Base-by-base conservation (phyloP, 2,888 invertebrate genomes). In the Lepidonotus clava region DNA sequence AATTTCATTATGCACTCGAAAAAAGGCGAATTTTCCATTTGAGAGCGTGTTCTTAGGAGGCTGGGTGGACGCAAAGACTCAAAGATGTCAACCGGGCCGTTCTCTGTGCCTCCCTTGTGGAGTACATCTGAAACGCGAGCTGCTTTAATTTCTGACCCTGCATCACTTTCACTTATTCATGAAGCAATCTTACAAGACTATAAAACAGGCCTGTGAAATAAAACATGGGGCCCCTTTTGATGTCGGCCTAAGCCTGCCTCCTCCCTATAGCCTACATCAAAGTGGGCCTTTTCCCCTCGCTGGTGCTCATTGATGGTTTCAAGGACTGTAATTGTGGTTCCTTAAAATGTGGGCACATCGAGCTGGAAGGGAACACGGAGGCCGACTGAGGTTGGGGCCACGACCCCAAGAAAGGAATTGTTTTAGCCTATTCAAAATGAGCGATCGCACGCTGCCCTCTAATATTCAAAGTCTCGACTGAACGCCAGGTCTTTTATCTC, bases 141-240 rank as follows among this genome's bases (percentile, higher is more conserved):
- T 18, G 76, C 76, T 76, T 76, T 76, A 76, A 76, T 76, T 76
- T 76, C 76, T 76, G 38, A 76, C 76, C 76, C 24, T 38, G 76
- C 76, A 76, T 76, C 76, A 76, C 76, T 76, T 76, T 76, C 38
- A 76, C 76, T 76, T 76, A 76, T 76, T 76, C 76, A 76, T 76
- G 38, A 76, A 76, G 76, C 76, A 76, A 76, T 76, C 76, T 40
- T 34, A 76, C 76, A 76, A 76, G 76, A 36, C 76, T 76, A 40
- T 76, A 76, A 76, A 76, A 76, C 76, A 76, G 76, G 76, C 24
- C 36, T 76, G 76, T 76, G 76, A 76, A 76, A 76, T 76, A 76
- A 76, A 76, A 76, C 76, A 76, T 76, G 40, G 76, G n/a, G 14
- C 76, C 34, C 6, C 76, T 76, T 34, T 76, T 76, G 76, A 76